Percentiles rank a stretch among this genome's conserved stretches.
Conservation (phyloP, 2,888 invertebrate species). For the Oscheius myriophilus region DNA sequence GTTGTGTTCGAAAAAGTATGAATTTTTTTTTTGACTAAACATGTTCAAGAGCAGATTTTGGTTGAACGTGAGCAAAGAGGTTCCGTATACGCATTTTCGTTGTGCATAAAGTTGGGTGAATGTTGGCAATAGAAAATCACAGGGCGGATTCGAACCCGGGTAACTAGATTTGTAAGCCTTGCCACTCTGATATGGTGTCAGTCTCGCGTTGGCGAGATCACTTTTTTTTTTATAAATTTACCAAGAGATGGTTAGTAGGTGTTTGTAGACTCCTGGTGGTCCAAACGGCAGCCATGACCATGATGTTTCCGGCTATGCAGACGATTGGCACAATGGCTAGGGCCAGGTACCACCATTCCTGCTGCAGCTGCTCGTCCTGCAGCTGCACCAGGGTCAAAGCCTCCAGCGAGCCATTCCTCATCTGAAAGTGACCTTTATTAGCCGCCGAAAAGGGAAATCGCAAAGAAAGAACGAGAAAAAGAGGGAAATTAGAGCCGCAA, state of each 20-base stretch:
- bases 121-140: no score
- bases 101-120: no score
- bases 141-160: no score
- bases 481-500: background rate
- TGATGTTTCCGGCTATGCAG: slow-evolving; percentile 58
- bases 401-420: slow-evolving; percentile 30
- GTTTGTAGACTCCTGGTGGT: slow-evolving; percentile 67
- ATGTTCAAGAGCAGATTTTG: no score
- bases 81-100: no score
- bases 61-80: no score
- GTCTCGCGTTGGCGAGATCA: background rate
- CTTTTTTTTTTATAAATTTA: slow-evolving; percentile 1
- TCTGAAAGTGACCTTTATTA: slow-evolving; percentile 14
- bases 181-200: no score
- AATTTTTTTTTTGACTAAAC: no score
- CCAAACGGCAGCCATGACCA: slow-evolving; percentile 68
- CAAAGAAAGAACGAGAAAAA: background rate
- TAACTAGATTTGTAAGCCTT: no score
- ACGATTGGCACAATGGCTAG: slow-evolving; percentile 51
- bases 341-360: slow-evolving; percentile 47
- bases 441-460: background rate
- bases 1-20: no score
- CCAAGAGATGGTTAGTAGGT: slow-evolving; percentile 65
- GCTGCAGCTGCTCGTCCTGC: slow-evolving; percentile 40
- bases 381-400: slow-evolving; percentile 35